phyloP scores from a whole-genome alignment of 2,888 invertebrate genomes.

The Pinctada fucata region DNA sequence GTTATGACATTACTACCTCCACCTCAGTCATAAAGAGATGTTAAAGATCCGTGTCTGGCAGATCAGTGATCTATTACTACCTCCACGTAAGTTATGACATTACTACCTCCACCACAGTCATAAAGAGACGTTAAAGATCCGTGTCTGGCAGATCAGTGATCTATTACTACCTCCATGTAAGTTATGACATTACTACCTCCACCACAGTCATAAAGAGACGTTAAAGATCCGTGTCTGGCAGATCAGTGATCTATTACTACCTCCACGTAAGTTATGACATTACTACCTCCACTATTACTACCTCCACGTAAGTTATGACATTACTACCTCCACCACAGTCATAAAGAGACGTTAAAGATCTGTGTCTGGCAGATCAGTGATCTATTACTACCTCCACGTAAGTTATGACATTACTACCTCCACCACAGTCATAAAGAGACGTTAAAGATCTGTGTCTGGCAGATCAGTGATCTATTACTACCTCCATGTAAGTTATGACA shows the following conservation, averaged over 20 bases:
- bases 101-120: constrained; percentile 67
- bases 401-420: no score
- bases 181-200: no score
- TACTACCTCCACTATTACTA: no score
- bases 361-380: constrained; percentile 71
- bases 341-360: constrained; percentile 65
- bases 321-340: no score
- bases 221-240: constrained; percentile 72
- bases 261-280: constrained; percentile 62
- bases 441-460: constrained; percentile 71
- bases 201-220: constrained; percentile 62
- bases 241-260: constrained; percentile 68
- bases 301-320: constrained; percentile 64
- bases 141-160: constrained; percentile 71
- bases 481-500: constrained; percentile 64
- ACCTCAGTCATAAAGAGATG: constrained; percentile 56
- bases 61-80: constrained; percentile 68
- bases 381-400: constrained; percentile 71
- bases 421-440: constrained; percentile 64
- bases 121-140: constrained; percentile 64
- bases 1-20: no score
- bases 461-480: constrained; percentile 68
- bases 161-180: constrained; percentile 71
- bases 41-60: constrained; percentile 72
- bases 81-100: constrained; percentile 62